Conservation (phyloP, 2,888 invertebrate genomes). For the Andricus quercusramuli region DNA sequence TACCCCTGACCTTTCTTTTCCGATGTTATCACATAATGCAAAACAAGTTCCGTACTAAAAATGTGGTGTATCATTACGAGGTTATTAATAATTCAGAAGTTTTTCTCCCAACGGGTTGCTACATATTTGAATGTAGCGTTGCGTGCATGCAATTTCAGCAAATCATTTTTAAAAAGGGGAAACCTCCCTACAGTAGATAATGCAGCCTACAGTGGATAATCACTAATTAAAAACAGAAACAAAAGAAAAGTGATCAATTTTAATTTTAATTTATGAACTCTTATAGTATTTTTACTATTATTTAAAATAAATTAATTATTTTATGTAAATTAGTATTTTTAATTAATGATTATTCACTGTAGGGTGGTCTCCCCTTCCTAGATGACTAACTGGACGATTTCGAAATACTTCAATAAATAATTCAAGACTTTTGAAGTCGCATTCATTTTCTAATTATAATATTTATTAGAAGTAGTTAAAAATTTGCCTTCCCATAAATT, state of each 20-base stretch:
- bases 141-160: conserved; percentile 7
- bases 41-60: conserved; percentile 28
- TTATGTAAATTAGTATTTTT: too few species aligned
- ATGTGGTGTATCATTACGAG: conserved; percentile 20
- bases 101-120: not conserved
- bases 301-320: too few species aligned
- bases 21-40: conserved; percentile 34
- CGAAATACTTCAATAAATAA: not conserved
- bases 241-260: too few species aligned
- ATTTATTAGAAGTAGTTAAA: too few species aligned
- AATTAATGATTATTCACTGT: too few species aligned
- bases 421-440: not conserved
- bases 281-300: too few species aligned
- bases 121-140: conserved; percentile 9
- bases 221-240: too few species aligned
- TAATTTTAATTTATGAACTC: too few species aligned
- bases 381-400: not conserved
- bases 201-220: too few species aligned
- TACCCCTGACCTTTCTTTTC: conserved; percentile 18
- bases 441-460: not conserved
- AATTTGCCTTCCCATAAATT: too few species aligned
- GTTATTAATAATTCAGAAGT: conserved; percentile 38
- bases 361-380: too few species aligned
- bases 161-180: not conserved
- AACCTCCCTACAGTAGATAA: too few species aligned